Percentiles rank a stretch among this genome's conserved stretches.
These are phyloP conservation scores for Cristatella mucedo DNA, from an alignment of 2,888 invertebrate genomes.

Conservation along the genomic window DNA sequence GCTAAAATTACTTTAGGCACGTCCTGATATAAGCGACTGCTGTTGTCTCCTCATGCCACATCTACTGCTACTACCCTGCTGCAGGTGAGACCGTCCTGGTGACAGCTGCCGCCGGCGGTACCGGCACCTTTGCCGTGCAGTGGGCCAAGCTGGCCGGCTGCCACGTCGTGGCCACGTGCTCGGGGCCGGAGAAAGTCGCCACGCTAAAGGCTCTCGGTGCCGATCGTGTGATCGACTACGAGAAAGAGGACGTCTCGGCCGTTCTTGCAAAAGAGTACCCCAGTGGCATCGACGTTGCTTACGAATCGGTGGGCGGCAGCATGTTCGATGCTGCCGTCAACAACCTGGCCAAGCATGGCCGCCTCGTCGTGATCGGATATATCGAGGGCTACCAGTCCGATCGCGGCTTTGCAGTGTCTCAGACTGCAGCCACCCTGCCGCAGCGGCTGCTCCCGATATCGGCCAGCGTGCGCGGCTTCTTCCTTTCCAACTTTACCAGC, in stretches of 20 bases:
- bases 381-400: constrained; percentile 29
- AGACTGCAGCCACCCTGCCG: constrained; percentile 18
- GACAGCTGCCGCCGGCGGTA: constrained; percentile 30
- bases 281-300: constrained; percentile 29
- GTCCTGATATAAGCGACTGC: too few relatives aligned
- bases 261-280: constrained; percentile 31
- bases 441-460: constrained; percentile 23
- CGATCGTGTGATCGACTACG: constrained; percentile 34
- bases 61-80: too few relatives aligned
- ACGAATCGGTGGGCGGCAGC: constrained; percentile 31
- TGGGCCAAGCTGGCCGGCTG: constrained; percentile 28
- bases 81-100: constrained; percentile 26
- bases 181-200: constrained; percentile 26
- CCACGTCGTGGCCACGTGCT: constrained; percentile 34
- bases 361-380: constrained; percentile 31
- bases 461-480: constrained; percentile 27
- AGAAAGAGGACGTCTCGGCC: constrained; percentile 22
- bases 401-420: constrained; percentile 17
- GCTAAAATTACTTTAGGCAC: too few relatives aligned
- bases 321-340: constrained; percentile 28
- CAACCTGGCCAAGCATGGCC: constrained; percentile 27
- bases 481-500: constrained; percentile 19
- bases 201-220: constrained; percentile 31
- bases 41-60: too few relatives aligned
- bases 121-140: constrained; percentile 32